These are phyloP conservation scores for Ctenoplectra terminalis DNA, from an alignment of 1,140 invertebrate genomes.

Conservation along the genomic window DNA sequence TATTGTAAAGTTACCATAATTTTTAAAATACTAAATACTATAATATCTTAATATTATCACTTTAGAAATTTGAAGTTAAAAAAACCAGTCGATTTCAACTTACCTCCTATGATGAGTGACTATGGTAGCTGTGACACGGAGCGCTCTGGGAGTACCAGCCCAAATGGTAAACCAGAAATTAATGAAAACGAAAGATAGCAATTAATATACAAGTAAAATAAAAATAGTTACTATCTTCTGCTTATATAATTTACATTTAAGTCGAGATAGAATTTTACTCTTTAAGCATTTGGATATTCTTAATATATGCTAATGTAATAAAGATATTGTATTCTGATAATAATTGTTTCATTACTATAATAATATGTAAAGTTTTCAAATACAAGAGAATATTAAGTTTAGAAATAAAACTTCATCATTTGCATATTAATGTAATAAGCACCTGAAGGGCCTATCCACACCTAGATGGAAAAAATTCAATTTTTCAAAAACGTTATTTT, in stretches of 20 bases:
- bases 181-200: slow-evolving; percentile 82
- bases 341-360: neutral
- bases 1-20: neutral
- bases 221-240: slow-evolving; percentile 60
- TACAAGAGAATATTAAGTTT: neutral
- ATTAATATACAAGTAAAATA: slow-evolving; percentile 77
- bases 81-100: slow-evolving; percentile 65
- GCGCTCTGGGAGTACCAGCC: slow-evolving; percentile 74
- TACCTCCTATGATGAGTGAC: slow-evolving; percentile 71
- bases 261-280: slow-evolving; percentile 14
- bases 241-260: slow-evolving; percentile 32
- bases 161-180: slow-evolving; percentile 82
- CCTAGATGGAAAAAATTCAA: neutral
- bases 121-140: slow-evolving; percentile 57
- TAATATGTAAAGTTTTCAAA: neutral
- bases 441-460: neutral
- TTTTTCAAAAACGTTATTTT: neutral
- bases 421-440: neutral
- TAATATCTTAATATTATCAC: neutral
- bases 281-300: neutral
- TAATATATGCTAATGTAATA: neutral
- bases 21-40: neutral
- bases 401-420: neutral
- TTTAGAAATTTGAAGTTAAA: neutral
- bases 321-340: neutral